Conservation (phyloP, 2,113 vertebrate species). For the Neodon shergylaensis region DNA sequence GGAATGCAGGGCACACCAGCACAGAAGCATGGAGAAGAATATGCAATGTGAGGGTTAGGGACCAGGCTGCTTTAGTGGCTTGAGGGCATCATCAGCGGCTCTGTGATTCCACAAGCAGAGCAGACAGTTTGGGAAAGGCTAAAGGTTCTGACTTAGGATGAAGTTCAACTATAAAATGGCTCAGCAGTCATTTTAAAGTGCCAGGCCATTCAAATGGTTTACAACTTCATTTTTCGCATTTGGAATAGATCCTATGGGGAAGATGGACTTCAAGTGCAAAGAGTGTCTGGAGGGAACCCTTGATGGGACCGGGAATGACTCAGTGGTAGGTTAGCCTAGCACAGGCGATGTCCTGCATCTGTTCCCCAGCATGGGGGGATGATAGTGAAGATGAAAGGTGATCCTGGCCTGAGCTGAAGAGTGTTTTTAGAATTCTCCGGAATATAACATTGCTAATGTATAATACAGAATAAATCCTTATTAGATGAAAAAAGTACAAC, state of each 20-base stretch:
- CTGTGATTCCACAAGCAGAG: neutral
- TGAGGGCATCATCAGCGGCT: neutral
- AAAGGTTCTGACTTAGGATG: neutral
- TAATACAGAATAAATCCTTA: neutral
- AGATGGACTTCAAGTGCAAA: neutral
- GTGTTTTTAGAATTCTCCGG: neutral
- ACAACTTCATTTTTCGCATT: neutral
- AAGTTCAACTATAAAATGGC: neutral
- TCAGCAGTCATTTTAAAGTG: neutral
- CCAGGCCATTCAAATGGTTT: neutral
- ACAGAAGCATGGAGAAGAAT: neutral
- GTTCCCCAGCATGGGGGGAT: neutral
- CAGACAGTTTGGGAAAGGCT: neutral
- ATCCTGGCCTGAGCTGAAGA: neutral
- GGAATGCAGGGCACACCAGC: no score
- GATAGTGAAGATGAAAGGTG: neutral
- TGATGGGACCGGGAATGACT: neutral
- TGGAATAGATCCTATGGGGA: neutral
- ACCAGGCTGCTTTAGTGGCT: no score
- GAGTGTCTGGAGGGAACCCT: neutral
- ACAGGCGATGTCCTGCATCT: neutral
- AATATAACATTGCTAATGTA: no score
- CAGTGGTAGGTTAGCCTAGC: no score
- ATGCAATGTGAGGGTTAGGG: fast-evolving
- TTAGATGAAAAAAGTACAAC: neutral